Evolutionary conservation across 1,140 invertebrate species (phyloP).

Genomic region (Microplitis mediator): DNA sequence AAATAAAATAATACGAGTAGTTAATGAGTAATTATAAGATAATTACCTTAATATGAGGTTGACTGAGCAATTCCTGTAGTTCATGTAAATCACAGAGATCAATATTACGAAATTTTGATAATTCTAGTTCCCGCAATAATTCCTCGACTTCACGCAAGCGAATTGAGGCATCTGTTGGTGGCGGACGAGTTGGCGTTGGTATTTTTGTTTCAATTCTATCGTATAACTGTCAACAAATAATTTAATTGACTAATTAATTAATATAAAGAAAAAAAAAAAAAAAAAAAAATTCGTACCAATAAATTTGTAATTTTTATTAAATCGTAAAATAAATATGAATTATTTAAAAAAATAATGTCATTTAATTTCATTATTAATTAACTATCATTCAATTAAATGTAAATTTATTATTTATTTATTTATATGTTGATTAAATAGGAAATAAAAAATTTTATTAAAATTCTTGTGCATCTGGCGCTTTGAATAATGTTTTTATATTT

Average conservation of each 20-base stretch:
- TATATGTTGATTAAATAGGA: neutral
- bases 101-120: conserved; percentile 60
- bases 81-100: conserved; percentile 79
- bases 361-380: conserved; percentile 30
- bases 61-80: conserved; percentile 77
- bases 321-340: conserved; percentile 41
- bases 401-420: conserved; percentile 2
- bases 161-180: conserved; percentile 79
- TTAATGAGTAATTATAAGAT: conserved; percentile 43
- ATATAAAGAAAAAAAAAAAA: neutral
- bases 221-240: conserved; percentile 71
- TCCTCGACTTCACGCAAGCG: conserved; percentile 79
- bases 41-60: conserved; percentile 85
- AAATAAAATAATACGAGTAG: neutral
- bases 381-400: conserved; percentile 37
- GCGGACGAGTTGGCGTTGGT: conserved; percentile 74
- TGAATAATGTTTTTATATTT: too few relatives aligned
- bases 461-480: too few relatives aligned
- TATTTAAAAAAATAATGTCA: conserved; percentile 37
- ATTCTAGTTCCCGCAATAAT: conserved; percentile 66
- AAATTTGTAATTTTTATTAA: conserved; percentile 24
- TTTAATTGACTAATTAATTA: neutral
- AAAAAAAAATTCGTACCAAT: neutral
- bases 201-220: conserved; percentile 82
- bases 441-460: neutral